These are phyloP conservation scores for Glandiceps talaboti DNA, from an alignment of 53 echinoderm and acorn worm genomes.

Conservation along the genomic window DNA sequence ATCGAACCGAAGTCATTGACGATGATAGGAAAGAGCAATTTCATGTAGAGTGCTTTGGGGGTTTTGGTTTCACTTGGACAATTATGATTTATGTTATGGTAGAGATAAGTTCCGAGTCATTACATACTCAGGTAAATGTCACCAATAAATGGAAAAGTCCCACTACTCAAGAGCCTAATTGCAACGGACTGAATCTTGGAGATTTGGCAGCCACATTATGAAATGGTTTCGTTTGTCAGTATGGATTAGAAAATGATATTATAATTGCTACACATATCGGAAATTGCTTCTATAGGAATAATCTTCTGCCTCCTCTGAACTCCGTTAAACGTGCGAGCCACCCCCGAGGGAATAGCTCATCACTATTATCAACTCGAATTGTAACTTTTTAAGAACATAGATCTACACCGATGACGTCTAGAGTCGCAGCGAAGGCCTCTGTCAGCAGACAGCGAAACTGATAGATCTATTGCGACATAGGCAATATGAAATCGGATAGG, in stretches of 20 bases:
- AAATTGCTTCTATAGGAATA: background rate
- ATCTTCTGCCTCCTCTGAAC: background rate
- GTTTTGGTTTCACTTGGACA: background rate
- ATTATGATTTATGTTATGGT: background rate
- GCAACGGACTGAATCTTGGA: background rate
- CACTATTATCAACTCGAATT: background rate
- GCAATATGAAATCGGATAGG: background rate
- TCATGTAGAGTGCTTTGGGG: background rate
- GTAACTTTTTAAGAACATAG: background rate
- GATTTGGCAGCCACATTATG: background rate
- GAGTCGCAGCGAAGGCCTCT: background rate
- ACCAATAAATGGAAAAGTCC: background rate
- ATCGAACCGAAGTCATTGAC: background rate
- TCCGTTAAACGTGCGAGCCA: background rate
- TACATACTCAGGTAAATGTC: background rate
- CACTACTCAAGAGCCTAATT: background rate
- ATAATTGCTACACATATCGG: background rate
- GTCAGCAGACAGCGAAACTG: too few species aligned
- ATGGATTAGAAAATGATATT: background rate
- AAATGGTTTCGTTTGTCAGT: background rate
- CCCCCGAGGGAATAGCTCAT: background rate
- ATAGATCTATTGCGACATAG: too few species aligned
- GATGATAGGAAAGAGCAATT: background rate
- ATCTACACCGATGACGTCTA: background rate
- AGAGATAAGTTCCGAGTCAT: background rate